phyloP scores from a whole-genome alignment of 2,888 invertebrate genomes.

The Priapulus caudatus region DNA sequence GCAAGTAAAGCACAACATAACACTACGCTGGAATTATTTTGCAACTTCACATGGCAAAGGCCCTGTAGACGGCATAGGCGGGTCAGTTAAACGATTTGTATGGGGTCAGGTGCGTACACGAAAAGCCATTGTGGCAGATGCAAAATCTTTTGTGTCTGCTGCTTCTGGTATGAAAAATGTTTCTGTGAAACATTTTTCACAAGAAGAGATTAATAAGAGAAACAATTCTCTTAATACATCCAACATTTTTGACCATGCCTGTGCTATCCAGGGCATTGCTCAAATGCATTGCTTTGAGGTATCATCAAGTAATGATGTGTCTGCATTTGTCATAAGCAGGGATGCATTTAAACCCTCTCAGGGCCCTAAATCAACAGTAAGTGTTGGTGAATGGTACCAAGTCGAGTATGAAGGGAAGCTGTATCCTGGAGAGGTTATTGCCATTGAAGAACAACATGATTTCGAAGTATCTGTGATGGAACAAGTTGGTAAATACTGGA shows the following conservation, averaged over 20 bases:
- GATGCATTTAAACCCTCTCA: no score
- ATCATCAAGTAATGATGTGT: no score
- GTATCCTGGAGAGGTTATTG: neutral
- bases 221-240: no score
- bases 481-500: neutral
- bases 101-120: neutral
- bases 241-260: no score
- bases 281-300: no score
- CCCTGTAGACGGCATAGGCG: neutral
- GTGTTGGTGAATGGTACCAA: no score
- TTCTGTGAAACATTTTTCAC: neutral
- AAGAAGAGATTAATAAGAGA: no score
- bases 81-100: neutral
- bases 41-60: neutral
- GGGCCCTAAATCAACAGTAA: no score
- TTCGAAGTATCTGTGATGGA: neutral
- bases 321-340: no score
- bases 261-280: no score
- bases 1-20: neutral
- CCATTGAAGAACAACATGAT: no score
- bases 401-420: no score
- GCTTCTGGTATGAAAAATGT: neutral
- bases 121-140: neutral
- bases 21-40: neutral
- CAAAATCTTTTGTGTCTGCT: neutral